phyloP scores from a whole-genome alignment of 1,140 invertebrate species.

The Subanguina moxae region DNA sequence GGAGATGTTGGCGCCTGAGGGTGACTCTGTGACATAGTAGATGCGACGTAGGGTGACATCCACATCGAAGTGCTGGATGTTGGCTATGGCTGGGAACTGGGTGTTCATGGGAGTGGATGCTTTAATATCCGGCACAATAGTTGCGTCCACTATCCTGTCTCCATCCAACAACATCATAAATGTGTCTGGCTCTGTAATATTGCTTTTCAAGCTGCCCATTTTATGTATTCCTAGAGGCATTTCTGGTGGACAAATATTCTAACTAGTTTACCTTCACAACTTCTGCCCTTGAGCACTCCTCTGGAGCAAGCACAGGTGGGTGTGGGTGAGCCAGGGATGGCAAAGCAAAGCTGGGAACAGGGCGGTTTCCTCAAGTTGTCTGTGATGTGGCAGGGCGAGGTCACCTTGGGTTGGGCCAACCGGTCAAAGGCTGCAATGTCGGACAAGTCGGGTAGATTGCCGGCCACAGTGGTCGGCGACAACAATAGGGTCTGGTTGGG shows the following conservation, averaged over 20 bases:
- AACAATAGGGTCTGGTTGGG: slow-evolving; percentile 71
- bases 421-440: slow-evolving; percentile 53
- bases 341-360: slow-evolving; percentile 92
- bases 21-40: slow-evolving; percentile 52
- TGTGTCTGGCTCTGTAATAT: slow-evolving; percentile 60
- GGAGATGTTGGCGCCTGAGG: slow-evolving; percentile 54
- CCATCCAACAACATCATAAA: slow-evolving; percentile 88
- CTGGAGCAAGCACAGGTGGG: slow-evolving; percentile 83
- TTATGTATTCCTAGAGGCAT: too few species aligned
- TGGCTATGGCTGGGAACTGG: slow-evolving; percentile 46
- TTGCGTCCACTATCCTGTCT: slow-evolving; percentile 66
- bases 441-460: slow-evolving; percentile 44
- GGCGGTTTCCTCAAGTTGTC: slow-evolving; percentile 62
- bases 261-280: slow-evolving; percentile 67
- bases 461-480: slow-evolving; percentile 46
- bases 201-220: too few species aligned
- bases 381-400: slow-evolving; percentile 56
- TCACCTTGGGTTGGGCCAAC: slow-evolving; percentile 46
- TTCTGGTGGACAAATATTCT: slow-evolving; percentile 67
- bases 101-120: slow-evolving; percentile 46
- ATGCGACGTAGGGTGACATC: slow-evolving; percentile 53
- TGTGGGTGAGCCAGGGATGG: slow-evolving; percentile 68
- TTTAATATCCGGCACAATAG: slow-evolving; percentile 55
- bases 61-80: slow-evolving; percentile 55
- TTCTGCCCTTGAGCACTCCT: slow-evolving; percentile 70